phyloP scores from a whole-genome alignment of 2,888 invertebrate species.

The Aphodius sticticus region DNA sequence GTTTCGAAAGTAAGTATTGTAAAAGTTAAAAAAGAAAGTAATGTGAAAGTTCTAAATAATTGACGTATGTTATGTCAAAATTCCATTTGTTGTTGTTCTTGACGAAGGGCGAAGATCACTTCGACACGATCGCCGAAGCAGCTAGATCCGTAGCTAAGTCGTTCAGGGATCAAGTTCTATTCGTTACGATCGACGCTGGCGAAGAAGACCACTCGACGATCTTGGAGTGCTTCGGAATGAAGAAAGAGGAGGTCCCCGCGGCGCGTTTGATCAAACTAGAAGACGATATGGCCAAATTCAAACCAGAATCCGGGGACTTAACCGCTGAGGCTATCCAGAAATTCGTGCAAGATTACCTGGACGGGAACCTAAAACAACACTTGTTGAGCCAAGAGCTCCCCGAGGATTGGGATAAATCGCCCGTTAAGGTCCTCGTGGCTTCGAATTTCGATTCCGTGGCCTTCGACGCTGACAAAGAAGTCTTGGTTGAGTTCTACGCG shows the following conservation, averaged over 20 bases:
- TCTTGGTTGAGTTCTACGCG: conserved; percentile 98
- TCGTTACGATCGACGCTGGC: conserved; percentile 94
- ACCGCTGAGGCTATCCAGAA: conserved; percentile 72
- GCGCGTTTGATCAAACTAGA: conserved; percentile 93
- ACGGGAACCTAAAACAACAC: conserved; percentile 94
- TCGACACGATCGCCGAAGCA: conserved; percentile 78
- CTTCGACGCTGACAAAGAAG: conserved; percentile 85
- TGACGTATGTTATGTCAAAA: too few species aligned
- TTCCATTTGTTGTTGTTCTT: conserved; percentile 93
- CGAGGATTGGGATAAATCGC: conserved; percentile 95
- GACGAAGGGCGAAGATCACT: conserved; percentile 88
- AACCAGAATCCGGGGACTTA: conserved; percentile 81
- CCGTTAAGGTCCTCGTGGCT: conserved; percentile 93
- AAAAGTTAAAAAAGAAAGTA: too few species aligned
- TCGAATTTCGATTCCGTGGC: conserved; percentile 96
- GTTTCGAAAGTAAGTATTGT: too few species aligned
- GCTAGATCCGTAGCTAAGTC: conserved; percentile 86
- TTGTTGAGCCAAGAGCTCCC: conserved; percentile 93
- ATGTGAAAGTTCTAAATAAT: too few species aligned
- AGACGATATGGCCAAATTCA: conserved; percentile 98
- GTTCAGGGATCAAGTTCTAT: conserved; percentile 91
- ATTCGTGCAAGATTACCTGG: conserved; percentile 91
- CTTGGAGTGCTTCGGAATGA: conserved; percentile 98
- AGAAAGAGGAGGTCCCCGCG: conserved; percentile 89
- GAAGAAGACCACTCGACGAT: conserved; percentile 97